Conservation (phyloP, 1,140 invertebrate genomes). For the Cherax quadricarinatus region DNA sequence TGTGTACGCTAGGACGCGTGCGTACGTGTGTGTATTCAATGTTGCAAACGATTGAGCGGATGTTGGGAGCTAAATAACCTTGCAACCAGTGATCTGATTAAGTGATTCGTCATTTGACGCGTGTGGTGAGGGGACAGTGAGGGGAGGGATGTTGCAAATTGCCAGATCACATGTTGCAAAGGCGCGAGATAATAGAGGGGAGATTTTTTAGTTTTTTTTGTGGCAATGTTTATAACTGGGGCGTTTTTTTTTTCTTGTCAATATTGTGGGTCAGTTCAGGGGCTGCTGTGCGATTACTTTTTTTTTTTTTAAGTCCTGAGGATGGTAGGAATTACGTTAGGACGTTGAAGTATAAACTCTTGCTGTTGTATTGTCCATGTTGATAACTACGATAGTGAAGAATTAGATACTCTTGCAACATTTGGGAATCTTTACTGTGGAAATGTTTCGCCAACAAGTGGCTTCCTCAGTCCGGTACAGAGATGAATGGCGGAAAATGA, state of each 20-base stretch:
- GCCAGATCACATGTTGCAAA: slow-evolving; percentile 62
- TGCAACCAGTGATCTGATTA: slow-evolving; percentile 62
- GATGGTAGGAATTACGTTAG: background rate
- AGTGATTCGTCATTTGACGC: slow-evolving; percentile 61
- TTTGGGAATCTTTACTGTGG: too few species aligned
- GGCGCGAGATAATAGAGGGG: slow-evolving; percentile 16
- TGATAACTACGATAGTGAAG: too few species aligned
- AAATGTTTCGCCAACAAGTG: too few species aligned
- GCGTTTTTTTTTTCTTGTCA: background rate
- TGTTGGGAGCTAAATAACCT: slow-evolving; percentile 44
- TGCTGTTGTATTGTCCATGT: too few species aligned
- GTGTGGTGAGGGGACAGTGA: slow-evolving; percentile 33
- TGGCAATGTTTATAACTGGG: background rate
- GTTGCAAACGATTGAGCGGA: slow-evolving; percentile 39
- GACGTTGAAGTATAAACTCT: too few species aligned
- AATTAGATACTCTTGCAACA: too few species aligned
- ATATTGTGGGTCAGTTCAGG: background rate
- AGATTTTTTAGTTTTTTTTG: background rate
- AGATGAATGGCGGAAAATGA: too few species aligned
- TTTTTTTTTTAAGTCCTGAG: background rate
- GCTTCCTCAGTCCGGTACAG: too few species aligned
- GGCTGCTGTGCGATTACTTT: background rate
- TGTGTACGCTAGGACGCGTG: too few species aligned
- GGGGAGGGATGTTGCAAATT: slow-evolving; percentile 65
- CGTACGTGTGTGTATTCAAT: slow-evolving; percentile 46